Evolutionary conservation across 1,140 invertebrate genomes (phyloP).

Genomic region (Calephelis virginiensis): DNA sequence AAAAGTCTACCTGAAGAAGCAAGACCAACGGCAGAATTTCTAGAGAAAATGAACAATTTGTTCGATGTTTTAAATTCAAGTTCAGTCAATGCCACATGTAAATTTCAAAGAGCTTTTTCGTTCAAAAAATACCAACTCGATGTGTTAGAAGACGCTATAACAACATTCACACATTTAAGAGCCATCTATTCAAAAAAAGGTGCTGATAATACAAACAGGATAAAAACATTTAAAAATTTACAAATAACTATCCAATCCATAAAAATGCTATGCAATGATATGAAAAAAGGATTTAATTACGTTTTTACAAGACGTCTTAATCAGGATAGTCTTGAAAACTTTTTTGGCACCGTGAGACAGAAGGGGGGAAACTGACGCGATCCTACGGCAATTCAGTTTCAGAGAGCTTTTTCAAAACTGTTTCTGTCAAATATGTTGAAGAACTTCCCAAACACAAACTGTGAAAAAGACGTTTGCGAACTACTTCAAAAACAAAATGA

Average conservation of each 20-base stretch:
- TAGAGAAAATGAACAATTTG: neutral
- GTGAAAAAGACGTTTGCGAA: neutral
- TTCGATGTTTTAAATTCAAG: neutral
- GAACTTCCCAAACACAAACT: neutral
- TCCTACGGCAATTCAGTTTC: neutral
- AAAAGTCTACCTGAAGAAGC: neutral
- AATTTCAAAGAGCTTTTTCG: neutral
- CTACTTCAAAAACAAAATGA: neutral
- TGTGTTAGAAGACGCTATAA: neutral
- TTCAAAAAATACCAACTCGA: neutral
- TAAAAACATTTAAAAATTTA: neutral
- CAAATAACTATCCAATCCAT: neutral
- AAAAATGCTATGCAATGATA: neutral
- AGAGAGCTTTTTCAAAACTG: neutral
- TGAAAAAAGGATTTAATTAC: neutral
- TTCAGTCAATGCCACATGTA: neutral
- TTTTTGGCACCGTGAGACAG: neutral
- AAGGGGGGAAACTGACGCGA: neutral
- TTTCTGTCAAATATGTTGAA: neutral
- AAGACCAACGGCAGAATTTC: neutral
- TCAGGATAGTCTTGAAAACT: constrained; percentile 1
- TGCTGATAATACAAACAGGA: neutral
- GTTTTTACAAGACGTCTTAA: neutral
- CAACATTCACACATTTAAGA: too few relatives aligned
- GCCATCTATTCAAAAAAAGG: neutral